Conservation (phyloP, 1,140 invertebrate species). For the Epicauta chinensis region DNA sequence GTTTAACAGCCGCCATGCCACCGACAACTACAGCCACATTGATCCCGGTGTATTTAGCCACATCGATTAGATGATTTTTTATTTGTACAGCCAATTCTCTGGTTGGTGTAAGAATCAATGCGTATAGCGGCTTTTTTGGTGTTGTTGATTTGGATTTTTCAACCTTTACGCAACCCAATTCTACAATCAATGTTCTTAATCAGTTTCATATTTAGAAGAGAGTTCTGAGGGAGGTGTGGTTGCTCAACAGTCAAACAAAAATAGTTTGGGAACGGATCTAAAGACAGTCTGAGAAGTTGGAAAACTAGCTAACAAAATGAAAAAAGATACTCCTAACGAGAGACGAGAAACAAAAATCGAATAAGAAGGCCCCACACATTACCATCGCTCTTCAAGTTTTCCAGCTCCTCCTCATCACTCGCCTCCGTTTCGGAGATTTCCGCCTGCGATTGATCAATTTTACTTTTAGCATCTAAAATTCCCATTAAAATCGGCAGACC, state of each 20-base stretch:
- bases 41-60: constrained; percentile 72
- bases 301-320: no score
- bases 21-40: constrained; percentile 77
- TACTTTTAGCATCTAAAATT: constrained; percentile 66
- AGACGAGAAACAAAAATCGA: no score
- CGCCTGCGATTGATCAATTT: constrained; percentile 4
- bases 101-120: constrained; percentile 88
- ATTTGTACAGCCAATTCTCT: constrained; percentile 94
- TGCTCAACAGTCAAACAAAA: no score
- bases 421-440: neutral
- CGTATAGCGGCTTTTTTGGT: constrained; percentile 56
- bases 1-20: constrained; percentile 86
- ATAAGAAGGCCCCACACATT: no score
- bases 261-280: no score
- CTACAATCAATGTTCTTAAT: no score
- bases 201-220: no score
- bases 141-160: constrained; percentile 14
- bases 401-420: neutral
- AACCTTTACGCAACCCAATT: no score
- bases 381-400: no score
- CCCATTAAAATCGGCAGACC: constrained; percentile 85
- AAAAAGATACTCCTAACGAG: no score
- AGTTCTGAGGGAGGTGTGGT: no score
- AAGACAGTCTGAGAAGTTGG: no score
- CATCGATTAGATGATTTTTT: constrained; percentile 72